Evolutionary conservation across 2,888 invertebrate genomes (phyloP).

Genomic region (Macrophya alboannulata): DNA sequence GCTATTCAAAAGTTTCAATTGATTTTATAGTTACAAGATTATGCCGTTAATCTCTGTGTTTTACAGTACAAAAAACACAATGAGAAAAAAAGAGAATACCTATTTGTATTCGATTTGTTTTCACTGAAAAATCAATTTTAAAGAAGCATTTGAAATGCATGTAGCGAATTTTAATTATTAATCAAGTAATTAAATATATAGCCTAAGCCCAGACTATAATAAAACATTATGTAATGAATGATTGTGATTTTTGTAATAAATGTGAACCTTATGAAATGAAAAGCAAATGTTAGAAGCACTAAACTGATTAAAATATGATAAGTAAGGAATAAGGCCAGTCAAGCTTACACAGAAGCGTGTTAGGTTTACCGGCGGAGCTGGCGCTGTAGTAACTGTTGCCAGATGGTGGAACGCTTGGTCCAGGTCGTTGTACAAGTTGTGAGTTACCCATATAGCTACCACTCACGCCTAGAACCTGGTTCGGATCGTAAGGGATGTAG

Average conservation of each 20-base stretch:
- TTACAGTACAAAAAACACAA: background rate
- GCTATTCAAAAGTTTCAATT: background rate
- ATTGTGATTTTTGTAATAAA: slow-evolving; percentile 9
- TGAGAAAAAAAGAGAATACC: background rate
- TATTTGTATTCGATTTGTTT: background rate
- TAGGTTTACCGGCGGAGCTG: slow-evolving; percentile 76
- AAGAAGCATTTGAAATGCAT: background rate
- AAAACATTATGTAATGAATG: background rate
- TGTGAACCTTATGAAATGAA: slow-evolving; percentile 1
- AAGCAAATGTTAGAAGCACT: slow-evolving; percentile 52
- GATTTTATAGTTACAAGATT: background rate
- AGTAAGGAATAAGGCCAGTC: slow-evolving; percentile 65
- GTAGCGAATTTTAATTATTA: background rate
- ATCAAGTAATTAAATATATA: background rate
- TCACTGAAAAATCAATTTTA: background rate
- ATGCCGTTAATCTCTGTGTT: background rate
- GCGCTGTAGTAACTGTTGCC: slow-evolving; percentile 78
- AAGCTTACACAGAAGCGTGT: slow-evolving; percentile 68
- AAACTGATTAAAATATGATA: slow-evolving; percentile 55
- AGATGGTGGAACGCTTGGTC: slow-evolving; percentile 79
- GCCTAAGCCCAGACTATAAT: background rate
- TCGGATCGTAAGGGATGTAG: slow-evolving; percentile 84
- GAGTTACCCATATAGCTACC: slow-evolving; percentile 85
- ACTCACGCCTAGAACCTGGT: slow-evolving; percentile 81
- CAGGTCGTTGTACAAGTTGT: slow-evolving; percentile 84